phyloP scores from a whole-genome alignment of 2,888 invertebrate genomes.

The Cryptosula pallasiana region DNA sequence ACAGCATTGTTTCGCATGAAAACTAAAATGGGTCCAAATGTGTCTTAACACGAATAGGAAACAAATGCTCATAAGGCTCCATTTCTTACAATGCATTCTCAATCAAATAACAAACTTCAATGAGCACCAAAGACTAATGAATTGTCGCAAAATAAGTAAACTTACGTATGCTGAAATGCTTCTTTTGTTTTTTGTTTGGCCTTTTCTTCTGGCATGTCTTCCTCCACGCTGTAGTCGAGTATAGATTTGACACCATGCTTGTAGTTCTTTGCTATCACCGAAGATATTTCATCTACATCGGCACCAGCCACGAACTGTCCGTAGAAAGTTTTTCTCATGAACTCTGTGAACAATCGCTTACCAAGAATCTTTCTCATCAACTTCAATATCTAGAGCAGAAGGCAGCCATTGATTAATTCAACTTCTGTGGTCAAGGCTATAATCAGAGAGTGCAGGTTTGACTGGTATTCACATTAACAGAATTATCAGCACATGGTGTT shows the following conservation, averaged over 20 bases:
- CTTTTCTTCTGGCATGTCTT: conserved; percentile 78
- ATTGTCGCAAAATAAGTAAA: background rate
- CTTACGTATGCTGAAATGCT: background rate
- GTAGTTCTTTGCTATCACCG: conserved; percentile 58
- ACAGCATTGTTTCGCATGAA: no score
- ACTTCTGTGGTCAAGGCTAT: no score
- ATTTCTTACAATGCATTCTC: background rate
- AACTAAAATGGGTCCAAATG: no score
- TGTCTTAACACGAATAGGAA: no score
- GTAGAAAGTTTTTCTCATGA: conserved; percentile 94
- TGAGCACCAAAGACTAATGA: background rate
- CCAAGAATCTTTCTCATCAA: conserved; percentile 72
- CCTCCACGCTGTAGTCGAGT: conserved; percentile 96
- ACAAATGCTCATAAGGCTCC: no score
- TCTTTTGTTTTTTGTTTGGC: conserved; percentile 56
- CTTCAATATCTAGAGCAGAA: conserved; percentile 59
- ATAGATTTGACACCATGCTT: conserved; percentile 98
- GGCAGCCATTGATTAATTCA: no score
- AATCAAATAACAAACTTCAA: background rate
- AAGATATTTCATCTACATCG: conserved; percentile 74
- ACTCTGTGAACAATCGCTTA: conserved; percentile 69
- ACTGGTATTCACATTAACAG: no score
- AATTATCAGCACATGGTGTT: no score
- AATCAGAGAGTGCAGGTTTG: no score
- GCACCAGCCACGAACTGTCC: conserved; percentile 97